phyloP scores from a whole-genome alignment of 1,140 invertebrate species.

The Scaptomyza montana region DNA sequence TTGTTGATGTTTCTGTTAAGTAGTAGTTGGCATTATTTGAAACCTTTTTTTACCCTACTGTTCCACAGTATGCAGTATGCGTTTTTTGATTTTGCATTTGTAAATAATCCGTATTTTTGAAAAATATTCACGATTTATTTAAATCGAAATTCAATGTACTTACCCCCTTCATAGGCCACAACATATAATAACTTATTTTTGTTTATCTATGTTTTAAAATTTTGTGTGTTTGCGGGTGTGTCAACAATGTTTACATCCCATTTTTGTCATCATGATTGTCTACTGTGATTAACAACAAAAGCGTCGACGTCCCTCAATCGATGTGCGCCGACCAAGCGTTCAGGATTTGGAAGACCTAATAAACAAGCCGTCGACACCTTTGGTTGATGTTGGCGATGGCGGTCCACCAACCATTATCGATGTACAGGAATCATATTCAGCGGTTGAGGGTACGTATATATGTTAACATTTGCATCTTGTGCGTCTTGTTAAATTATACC shows the following conservation, averaged over 20 bases:
- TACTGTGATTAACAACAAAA: conserved; percentile 77
- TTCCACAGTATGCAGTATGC: conserved; percentile 29
- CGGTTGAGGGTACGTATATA: conserved; percentile 91
- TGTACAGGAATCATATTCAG: conserved; percentile 94
- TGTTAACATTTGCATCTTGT: conserved; percentile 10
- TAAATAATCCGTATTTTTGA: conserved; percentile 35
- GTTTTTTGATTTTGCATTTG: conserved; percentile 47
- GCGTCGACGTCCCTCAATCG: conserved; percentile 93
- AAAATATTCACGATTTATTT: conserved; percentile 24
- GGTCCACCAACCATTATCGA: conserved; percentile 95
- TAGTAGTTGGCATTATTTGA: conserved; percentile 23
- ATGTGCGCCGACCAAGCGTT: conserved; percentile 92
- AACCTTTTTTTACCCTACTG: not conserved
- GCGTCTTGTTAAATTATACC: too few species aligned
- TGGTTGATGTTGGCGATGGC: conserved; percentile 89
- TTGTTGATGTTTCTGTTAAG: conserved; percentile 13
- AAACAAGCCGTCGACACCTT: conserved; percentile 95
- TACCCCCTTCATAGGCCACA: too few species aligned
- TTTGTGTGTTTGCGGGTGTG: conserved; percentile 15
- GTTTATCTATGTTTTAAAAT: conserved; percentile 21
- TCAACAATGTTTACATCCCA: not conserved
- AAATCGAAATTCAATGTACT: not conserved
- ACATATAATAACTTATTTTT: conserved; percentile 3
- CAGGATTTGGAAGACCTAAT: conserved; percentile 94
- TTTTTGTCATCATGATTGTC: conserved; percentile 29